Evolutionary conservation across 2,888 invertebrate genomes (phyloP), one percentile per base, ranked within the genome.

Genomic region (Lasioglossum leucozonium): DNA sequence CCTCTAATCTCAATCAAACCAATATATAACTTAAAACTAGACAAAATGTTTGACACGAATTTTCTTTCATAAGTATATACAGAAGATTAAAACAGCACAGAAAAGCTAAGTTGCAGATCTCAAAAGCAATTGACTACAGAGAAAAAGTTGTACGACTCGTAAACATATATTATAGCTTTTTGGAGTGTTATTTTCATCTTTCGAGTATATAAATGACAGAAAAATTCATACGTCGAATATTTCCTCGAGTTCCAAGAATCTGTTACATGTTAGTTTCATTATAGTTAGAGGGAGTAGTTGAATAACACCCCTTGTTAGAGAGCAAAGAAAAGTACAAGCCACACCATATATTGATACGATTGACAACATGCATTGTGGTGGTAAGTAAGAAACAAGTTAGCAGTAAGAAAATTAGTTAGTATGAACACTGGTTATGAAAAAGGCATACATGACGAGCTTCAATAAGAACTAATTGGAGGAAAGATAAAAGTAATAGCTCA

Each of bases 401-500:
- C 84, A 77, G 74, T 82, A 79, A 86, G 81, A 82, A 85, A 88
- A 67, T 37, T 40, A 13, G 65, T 82, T 82, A 81, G 72, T 86
- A 78, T 75, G 55, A 84, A 80, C 71, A 58, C 74, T 80, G 81
- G 83, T 87, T 77, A 83, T 79, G 74, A 75, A n/a, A 40, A 69
- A 90, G 82, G 85, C 84, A 88, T 85, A 88, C 80, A 87, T 79
- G 84, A 86, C 75, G 82, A 82, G 79, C 72, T 88, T 86, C 67
- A 76, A 72, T 85, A 79, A 75, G 81, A 87, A 82, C 89, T 85
- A 89, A 87, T 90, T 85, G 84, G 86, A 91, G 91, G 91, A 91
- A 90, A 90, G 87, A 87, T 87, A 81, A 75, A 67, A 81, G 86
- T 84, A 88, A 88, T 90, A 91, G 91, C 91, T 87, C 90, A 91